A percentile compares a stretch with the other conserved stretches of the same genome.
phyloP scores from a whole-genome alignment of 2,797 vertebrate species.

The Podarcis siculus region DNA sequence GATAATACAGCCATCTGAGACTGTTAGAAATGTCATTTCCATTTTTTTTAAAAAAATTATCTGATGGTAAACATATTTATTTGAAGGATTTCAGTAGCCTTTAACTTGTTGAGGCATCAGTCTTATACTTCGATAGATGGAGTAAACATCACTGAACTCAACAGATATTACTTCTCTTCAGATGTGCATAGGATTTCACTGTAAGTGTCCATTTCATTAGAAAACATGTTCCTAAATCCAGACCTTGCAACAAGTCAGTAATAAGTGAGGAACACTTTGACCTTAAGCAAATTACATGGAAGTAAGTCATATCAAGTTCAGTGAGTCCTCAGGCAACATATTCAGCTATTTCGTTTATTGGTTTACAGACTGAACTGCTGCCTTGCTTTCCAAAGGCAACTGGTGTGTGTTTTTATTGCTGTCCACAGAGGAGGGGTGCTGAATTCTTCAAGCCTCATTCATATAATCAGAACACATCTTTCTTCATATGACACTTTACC shows the following conservation, averaged over 20 bases:
- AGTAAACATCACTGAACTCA: not conserved
- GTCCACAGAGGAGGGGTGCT: constrained; percentile 54
- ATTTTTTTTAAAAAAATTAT: not conserved
- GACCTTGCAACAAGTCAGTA: not conserved
- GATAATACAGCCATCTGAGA: not conserved
- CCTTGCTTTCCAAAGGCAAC: not conserved
- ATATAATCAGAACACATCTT: not conserved
- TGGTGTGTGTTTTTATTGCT: constrained; percentile 17
- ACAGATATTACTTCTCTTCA: not conserved
- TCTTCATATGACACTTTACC: not conserved
- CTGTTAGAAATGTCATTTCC: not conserved
- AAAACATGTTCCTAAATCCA: not conserved
- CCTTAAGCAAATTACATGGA: not conserved
- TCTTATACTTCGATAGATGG: not conserved
- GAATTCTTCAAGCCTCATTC: constrained; percentile 47
- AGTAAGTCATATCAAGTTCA: not conserved
- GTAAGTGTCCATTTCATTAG: not conserved
- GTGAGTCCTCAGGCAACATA: not conserved
- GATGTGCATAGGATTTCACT: not conserved
- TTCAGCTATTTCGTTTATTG: not conserved
- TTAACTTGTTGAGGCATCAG: not conserved
- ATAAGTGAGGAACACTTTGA: not conserved
- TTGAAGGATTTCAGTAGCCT: not conserved
- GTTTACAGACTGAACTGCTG: not conserved
- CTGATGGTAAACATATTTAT: not conserved